Evolutionary conservation across 2,888 invertebrate genomes (phyloP).

Genomic region (Agrochola circellaris): DNA sequence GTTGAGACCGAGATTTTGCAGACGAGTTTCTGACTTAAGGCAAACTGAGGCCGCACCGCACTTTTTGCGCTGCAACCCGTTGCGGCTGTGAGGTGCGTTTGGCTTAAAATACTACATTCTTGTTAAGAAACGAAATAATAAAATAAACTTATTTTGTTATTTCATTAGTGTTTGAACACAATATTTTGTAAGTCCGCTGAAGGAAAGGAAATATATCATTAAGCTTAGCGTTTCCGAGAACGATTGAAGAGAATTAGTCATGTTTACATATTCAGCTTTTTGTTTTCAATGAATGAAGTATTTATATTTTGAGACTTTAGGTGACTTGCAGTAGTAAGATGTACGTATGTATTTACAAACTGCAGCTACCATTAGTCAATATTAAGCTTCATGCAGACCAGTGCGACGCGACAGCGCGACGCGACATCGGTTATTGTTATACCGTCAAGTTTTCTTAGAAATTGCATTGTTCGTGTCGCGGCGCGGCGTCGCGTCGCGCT

Average conservation of each 20-base stretch:
- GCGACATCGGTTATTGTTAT: too few species aligned
- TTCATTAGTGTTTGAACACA: constrained; percentile 16
- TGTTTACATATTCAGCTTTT: neutral
- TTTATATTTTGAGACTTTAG: neutral
- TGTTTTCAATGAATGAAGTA: constrained; percentile 38
- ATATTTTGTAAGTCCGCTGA: constrained; percentile 21
- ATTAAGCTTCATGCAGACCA: too few species aligned
- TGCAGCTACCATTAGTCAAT: neutral
- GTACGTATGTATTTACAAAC: neutral
- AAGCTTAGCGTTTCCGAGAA: constrained; percentile 32
- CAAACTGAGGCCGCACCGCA: neutral
- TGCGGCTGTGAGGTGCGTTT: neutral
- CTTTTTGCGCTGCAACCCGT: neutral
- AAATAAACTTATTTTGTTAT: constrained; percentile 15
- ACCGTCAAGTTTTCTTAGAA: too few species aligned
- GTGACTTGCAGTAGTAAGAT: neutral
- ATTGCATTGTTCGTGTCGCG: too few species aligned
- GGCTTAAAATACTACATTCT: neutral
- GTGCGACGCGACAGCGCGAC: too few species aligned
- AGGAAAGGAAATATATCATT: constrained; percentile 48
- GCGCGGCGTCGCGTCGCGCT: too few species aligned
- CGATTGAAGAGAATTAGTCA: constrained; percentile 31
- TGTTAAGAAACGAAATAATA: constrained; percentile 17
- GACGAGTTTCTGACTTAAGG: neutral
- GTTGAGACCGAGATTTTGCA: constrained; percentile 3